Base-by-base conservation (phyloP, 2,797 vertebrate genomes). In the Atherinosoma microstoma region DNA sequence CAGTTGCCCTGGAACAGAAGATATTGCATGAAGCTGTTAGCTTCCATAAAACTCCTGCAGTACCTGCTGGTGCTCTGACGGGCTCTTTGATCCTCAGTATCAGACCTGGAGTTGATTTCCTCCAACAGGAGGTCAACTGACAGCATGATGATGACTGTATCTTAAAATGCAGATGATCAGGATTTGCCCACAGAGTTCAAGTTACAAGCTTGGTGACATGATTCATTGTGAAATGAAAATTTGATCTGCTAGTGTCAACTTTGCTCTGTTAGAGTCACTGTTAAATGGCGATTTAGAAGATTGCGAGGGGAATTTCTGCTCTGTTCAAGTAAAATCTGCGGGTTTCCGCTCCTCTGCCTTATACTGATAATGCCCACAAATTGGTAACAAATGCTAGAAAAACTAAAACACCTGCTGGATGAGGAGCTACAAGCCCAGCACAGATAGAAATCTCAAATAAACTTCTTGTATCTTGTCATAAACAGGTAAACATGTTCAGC, bases 321-420 rank as follows among this genome's bases (percentile, higher is more conserved):
- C 34, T 3, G 32, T 45, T 63, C 32, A 40, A 67, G 49, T 49
- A 51, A 83, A 87, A 54, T 58, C 45, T n/a, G 45, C 8, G 2
- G 38, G 0, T 80, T 78, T 79, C 78, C 77, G 78, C 5, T 9
- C 2, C 3, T 64, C 58, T 35, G 32, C 32, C 45, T 66, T 62
- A 63, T 51, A 57, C 66, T 58, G 29, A 13, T 51, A 56, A 47
- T 5, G 27, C 64, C 61, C 36, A 73, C 78, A 85, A 89, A 87
- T 79, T 62, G 56, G 22, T 67, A 62, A 56, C 80, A 88, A 89
- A 87, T 77, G 83, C 40, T 16, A 18, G 38, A 67, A 81, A 27
- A 83, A 54, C 42, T n/a, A 63, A 80, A 86, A 84, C 82, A 89
- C 77, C 81, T 87, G 82, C 16, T 62, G 69, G 40, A 10, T 30